These are phyloP conservation scores for Protobothrops flavoviridis DNA, from an alignment of 2,113 vertebrate species.

Conservation along the genomic window DNA sequence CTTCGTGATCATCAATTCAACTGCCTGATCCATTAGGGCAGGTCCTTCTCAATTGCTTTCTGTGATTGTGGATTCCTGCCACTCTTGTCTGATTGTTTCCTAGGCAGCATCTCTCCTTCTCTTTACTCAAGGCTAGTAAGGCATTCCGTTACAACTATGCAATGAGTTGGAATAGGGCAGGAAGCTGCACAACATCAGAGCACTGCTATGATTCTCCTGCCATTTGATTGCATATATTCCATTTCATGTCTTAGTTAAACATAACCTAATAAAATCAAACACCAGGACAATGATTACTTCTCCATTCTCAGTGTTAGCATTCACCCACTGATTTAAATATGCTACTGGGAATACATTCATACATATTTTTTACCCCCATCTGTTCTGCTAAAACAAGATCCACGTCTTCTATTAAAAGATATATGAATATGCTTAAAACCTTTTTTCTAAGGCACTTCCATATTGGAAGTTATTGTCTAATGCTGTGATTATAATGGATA, in stretches of 20 bases:
- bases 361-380: neutral
- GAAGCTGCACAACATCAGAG: neutral
- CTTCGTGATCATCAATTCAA: no score
- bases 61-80: neutral
- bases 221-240: neutral
- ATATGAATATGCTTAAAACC: neutral
- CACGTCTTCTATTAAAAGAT: neutral
- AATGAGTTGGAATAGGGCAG: neutral
- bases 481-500: neutral
- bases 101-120: neutral
- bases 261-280: neutral
- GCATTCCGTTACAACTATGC: neutral
- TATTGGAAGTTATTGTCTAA: neutral
- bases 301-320: neutral
- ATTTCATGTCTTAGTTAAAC: neutral
- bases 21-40: no score
- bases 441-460: neutral
- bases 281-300: neutral
- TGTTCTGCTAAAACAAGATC: conserved; percentile 3
- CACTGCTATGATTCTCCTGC: no score
- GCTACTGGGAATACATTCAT: neutral
- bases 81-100: neutral
- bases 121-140: neutral
- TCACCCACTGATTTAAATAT: neutral
- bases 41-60: no score